Conservation (phyloP, 2,888 invertebrate genomes). For the Leptinotarsa rubiginosa region DNA sequence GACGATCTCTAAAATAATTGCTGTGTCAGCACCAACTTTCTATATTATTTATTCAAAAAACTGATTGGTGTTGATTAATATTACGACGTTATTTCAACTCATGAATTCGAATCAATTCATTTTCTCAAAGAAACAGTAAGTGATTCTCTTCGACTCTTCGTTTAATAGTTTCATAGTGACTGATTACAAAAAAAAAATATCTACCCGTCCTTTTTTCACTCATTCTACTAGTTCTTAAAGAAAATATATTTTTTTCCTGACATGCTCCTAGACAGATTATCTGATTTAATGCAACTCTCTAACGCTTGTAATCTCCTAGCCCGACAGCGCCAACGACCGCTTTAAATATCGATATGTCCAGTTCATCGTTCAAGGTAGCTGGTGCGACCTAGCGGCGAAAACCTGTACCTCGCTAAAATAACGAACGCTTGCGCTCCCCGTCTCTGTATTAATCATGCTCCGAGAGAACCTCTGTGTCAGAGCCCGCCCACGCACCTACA, state of each 20-base stretch:
- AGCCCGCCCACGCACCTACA: conserved; percentile 33
- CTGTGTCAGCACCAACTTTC: conserved; percentile 9
- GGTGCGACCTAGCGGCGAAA: conserved; percentile 56
- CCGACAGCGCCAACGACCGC: not conserved
- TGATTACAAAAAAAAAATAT: too few relatives aligned
- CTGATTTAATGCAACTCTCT: too few relatives aligned
- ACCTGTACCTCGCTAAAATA: conserved; percentile 46
- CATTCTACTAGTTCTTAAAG: too few relatives aligned
- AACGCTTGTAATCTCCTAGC: too few relatives aligned
- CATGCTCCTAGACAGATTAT: too few relatives aligned
- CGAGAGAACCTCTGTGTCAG: conserved; percentile 25
- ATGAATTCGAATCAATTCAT: not conserved
- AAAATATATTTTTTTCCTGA: too few relatives aligned
- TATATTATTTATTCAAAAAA: conserved; percentile 3
- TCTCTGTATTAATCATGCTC: conserved; percentile 8
- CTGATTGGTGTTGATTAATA: not conserved
- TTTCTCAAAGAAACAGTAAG: too few relatives aligned
- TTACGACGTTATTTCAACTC: not conserved
- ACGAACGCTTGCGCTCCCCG: conserved; percentile 31
- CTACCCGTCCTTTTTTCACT: too few relatives aligned
- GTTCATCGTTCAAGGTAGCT: conserved; percentile 41
- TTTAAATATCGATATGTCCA: conserved; percentile 1
- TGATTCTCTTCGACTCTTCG: too few relatives aligned
- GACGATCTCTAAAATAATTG: conserved; percentile 13
- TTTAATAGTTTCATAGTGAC: too few relatives aligned